A percentile compares a stretch with the other conserved stretches of the same genome.
phyloP scores from a whole-genome alignment of 2,888 invertebrate genomes.

The Caenorhabditis sp. region DNA sequence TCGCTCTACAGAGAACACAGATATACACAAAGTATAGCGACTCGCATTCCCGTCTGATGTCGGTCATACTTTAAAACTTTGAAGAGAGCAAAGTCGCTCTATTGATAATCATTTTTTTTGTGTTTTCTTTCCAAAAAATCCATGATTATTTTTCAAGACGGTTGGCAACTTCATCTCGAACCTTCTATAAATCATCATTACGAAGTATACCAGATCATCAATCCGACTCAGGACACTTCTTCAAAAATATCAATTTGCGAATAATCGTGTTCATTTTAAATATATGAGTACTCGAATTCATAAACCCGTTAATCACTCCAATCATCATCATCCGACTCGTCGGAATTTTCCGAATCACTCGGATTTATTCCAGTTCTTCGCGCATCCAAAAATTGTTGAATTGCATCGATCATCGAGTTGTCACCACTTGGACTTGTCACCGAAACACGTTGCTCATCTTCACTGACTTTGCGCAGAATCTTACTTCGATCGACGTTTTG shows the following conservation, averaged over 20 bases:
- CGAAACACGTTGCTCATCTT: not conserved
- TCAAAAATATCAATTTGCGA: no score
- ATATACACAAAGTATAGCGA: no score
- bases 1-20: no score
- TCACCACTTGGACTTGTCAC: not conserved
- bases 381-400: not conserved
- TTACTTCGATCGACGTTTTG: not conserved
- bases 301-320: slow-evolving; percentile 1
- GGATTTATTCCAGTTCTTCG: slow-evolving; percentile 2
- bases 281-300: not conserved
- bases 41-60: no score
- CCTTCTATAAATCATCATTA: slow-evolving; percentile 48
- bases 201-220: slow-evolving; percentile 24
- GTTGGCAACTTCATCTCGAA: slow-evolving; percentile 48
- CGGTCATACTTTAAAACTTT: no score
- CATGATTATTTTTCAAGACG: no score
- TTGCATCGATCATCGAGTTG: not conserved
- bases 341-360: not conserved
- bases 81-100: no score
- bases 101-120: no score
- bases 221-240: no score
- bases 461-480: not conserved
- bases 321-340: not conserved
- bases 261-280: not conserved
- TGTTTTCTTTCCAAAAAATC: not conserved